Evolutionary conservation across 1,140 invertebrate species (phyloP), one percentile per base, ranked within the genome.

Genomic region (Dinoponera quadriceps): DNA sequence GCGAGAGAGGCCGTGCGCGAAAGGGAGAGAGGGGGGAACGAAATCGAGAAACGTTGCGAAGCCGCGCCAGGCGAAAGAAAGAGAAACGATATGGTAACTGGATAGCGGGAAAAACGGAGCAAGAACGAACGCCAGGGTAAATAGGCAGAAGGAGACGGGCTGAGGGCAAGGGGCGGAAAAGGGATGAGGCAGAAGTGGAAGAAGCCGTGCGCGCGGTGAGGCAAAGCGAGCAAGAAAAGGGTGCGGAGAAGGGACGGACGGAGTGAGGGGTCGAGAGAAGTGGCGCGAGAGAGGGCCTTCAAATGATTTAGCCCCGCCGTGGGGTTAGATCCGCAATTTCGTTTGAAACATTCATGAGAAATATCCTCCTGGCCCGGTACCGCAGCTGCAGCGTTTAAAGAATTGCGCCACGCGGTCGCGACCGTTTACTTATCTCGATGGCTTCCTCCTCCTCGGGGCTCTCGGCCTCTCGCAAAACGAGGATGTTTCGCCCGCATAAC

Each of bases 291-390:
- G 85, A 80, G 83, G 88, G 89, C 75, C 75, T 89, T 89, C 91
- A 91, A 93, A 92, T 93, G 92, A 93, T 93, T 93, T 92, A 93
- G 87, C 90, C 89, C 85, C 85, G 88, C 89, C 89, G 86, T 91
- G 92, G 91, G 92, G 91, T 93, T 92, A 92, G 92, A 93, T 92
- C 89, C 88, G 91, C 92, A 92, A 93, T 93, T 93, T 92, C 91
- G 90, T 93, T 93, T 92, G 92, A 91, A 93, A 92, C 92, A 92
- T 92, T 93, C 91, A 93, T 93, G 92, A 92, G 92, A 92, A 93
- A 92, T 93, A 92, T 93, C 89, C 89, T 90, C 78, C 84, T 29
- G 75, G 85, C 83, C 83, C 69, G 85, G 86, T 85, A 87, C 82
- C 89, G 87, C 90, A 91, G 90, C 89, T 87, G 91, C 88, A 89